These are phyloP conservation scores for Australoheros facetus DNA, from an alignment of 2,797 vertebrate species.

Conservation along the genomic window DNA sequence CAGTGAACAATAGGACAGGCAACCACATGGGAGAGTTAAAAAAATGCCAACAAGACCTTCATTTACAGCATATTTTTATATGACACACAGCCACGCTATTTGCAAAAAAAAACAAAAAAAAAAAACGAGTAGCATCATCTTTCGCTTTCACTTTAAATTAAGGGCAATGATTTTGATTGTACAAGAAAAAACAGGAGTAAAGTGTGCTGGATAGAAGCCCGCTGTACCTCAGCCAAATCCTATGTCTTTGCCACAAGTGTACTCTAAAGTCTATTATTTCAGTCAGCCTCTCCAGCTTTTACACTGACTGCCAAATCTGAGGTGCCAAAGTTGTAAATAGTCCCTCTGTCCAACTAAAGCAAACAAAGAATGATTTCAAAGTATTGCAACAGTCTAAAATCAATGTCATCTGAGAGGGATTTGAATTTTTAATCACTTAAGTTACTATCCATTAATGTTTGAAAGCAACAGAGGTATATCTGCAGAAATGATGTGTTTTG, in stretches of 20 bases:
- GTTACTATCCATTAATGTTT: background rate
- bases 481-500: background rate
- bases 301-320: conserved; percentile 58
- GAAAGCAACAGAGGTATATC: background rate
- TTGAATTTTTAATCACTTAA: background rate
- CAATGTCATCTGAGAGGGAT: conserved; percentile 15
- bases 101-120: conserved; percentile 16
- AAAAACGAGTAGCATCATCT: conserved; percentile 41
- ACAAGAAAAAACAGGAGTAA: conserved; percentile 65
- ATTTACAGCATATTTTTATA: conserved; percentile 40
- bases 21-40: conserved; percentile 48
- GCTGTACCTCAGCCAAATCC: conserved; percentile 57
- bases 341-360: conserved; percentile 49
- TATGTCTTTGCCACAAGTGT: conserved; percentile 59
- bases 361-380: conserved; percentile 27
- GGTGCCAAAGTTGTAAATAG: conserved; percentile 62
- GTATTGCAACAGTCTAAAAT: conserved; percentile 14
- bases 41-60: conserved; percentile 23
- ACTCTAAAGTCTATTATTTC: conserved; percentile 73
- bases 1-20: conserved; percentile 59
- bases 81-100: conserved; percentile 22
- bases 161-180: conserved; percentile 51
- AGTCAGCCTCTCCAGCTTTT: conserved; percentile 56
- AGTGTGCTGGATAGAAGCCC: conserved; percentile 56
- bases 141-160: conserved; percentile 54